A percentile compares a stretch with the other conserved stretches of the same genome.
Evolutionary conservation across 2,797 vertebrate genomes (phyloP).

Genomic region (Phoeniculus purpureus): DNA sequence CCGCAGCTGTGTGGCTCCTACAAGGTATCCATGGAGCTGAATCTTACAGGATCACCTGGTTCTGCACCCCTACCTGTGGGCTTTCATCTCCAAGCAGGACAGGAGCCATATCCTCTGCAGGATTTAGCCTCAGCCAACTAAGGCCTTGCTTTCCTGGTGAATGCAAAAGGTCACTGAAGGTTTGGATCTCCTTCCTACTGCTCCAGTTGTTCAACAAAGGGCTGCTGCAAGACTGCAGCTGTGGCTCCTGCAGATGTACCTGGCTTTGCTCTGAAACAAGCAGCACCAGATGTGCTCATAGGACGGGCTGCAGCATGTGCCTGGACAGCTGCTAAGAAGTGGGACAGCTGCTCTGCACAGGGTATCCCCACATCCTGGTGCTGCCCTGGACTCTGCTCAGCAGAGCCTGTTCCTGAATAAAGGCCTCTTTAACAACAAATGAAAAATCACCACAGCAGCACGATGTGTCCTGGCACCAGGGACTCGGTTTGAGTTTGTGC

Average conservation of each 20-base stretch:
- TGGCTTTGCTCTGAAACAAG: not conserved
- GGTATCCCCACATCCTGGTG: not conserved
- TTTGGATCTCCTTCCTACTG: not conserved
- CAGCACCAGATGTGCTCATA: not conserved
- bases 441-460: not conserved
- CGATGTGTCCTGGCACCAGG: not conserved
- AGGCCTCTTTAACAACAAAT: not conserved
- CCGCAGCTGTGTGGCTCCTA: not conserved
- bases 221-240: not conserved
- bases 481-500: not conserved
- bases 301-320: not conserved
- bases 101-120: not conserved
- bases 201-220: not conserved
- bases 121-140: not conserved
- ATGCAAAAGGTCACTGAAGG: not conserved
- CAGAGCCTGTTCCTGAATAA: not conserved
- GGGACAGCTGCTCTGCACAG: not conserved
- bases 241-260: not conserved
- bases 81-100: not conserved
- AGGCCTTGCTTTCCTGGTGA: not conserved
- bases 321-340: not conserved
- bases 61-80: not conserved
- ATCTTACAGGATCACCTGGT: not conserved
- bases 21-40: not conserved
- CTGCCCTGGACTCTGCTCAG: not conserved